Percentiles rank a stretch among this genome's conserved stretches.
These are phyloP conservation scores for Ladona fulva DNA, from an alignment of 1,140 invertebrate species.

Conservation along the genomic window DNA sequence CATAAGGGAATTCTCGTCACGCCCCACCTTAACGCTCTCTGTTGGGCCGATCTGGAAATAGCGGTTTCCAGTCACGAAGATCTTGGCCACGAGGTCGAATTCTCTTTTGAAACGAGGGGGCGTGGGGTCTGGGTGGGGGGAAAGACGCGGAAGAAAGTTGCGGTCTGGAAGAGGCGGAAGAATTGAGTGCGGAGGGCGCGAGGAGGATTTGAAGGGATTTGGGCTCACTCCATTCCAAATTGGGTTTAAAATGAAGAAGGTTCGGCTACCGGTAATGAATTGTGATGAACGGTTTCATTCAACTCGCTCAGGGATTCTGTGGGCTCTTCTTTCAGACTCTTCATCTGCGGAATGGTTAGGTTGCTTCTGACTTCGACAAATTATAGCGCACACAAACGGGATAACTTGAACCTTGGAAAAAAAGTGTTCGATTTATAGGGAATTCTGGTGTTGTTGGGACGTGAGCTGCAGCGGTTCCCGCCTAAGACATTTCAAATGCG, in stretches of 20 bases:
- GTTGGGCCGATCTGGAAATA: background rate
- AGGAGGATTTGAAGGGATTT: background rate
- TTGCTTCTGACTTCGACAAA: too few species aligned
- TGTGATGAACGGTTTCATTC: conserved; percentile 4
- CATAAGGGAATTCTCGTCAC: background rate
- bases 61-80: conserved; percentile 2
- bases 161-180: background rate
- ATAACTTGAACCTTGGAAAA: too few species aligned
- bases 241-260: conserved; percentile 9
- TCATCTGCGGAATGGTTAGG: too few species aligned
- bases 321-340: too few species aligned
- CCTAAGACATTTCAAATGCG: too few species aligned
- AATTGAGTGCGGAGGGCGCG: background rate
- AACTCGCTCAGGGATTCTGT: background rate
- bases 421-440: too few species aligned
- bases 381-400: too few species aligned
- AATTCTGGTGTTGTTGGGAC: too few species aligned
- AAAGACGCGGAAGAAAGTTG: background rate
- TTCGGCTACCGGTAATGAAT: background rate
- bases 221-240: conserved; percentile 8
- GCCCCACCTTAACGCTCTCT: background rate
- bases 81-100: background rate
- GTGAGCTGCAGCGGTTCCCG: too few species aligned
- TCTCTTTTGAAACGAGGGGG: background rate
- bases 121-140: background rate